Percentiles rank a stretch among this genome's conserved stretches.
Conservation (phyloP, 2,113 vertebrate species). For the Labeo rohita region DNA sequence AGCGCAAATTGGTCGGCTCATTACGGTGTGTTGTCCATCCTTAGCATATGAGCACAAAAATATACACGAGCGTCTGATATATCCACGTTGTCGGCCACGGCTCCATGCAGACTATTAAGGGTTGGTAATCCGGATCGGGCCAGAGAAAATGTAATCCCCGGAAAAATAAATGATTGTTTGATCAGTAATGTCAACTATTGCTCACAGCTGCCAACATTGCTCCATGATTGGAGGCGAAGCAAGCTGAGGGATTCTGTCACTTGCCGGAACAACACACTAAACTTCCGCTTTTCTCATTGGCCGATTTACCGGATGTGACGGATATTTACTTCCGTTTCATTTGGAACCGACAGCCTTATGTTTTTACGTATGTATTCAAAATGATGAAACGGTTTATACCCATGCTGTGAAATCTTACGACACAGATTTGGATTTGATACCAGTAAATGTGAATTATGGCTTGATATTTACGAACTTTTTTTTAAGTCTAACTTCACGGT, state of each 20-base stretch:
- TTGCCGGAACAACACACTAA: constrained; percentile 71
- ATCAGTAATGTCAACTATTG: neutral
- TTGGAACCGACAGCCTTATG: too few relatives aligned
- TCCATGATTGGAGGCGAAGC: neutral
- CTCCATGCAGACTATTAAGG: neutral
- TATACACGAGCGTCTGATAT: neutral
- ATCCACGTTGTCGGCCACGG: neutral
- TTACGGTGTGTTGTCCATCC: constrained; percentile 27
- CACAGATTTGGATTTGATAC: neutral
- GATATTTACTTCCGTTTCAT: constrained; percentile 26
- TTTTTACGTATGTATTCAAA: neutral
- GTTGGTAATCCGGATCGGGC: neutral
- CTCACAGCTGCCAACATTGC: constrained; percentile 10
- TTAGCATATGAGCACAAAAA: constrained; percentile 14
- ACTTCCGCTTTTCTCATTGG: constrained; percentile 71
- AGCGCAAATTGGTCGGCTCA: constrained; percentile 18
- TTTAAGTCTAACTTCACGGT: neutral
- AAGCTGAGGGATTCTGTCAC: constrained; percentile 52
- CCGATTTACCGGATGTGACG: constrained; percentile 62
- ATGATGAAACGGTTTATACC: neutral
- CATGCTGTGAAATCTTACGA: neutral
- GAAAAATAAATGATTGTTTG: neutral
- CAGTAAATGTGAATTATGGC: neutral
- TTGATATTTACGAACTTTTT: neutral
- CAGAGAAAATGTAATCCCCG: too few relatives aligned